phyloP scores from a whole-genome alignment of 2,888 invertebrate genomes.

The Eumacrocentrus americanus region DNA sequence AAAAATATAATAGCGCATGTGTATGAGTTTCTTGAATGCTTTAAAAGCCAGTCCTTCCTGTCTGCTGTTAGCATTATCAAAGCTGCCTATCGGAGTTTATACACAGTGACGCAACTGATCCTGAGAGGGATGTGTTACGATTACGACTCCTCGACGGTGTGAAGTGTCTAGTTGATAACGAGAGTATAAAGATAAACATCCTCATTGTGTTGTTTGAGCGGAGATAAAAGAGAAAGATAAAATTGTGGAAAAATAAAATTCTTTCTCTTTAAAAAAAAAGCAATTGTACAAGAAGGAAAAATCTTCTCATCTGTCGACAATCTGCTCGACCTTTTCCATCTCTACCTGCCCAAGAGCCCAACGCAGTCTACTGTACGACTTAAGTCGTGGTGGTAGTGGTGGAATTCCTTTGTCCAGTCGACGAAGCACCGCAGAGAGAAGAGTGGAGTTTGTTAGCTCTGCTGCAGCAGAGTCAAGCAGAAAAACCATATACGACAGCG shows the following conservation, averaged over 20 bases:
- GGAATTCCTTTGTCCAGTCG: slow-evolving; percentile 56
- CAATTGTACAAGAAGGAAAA: too few species aligned
- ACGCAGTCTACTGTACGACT: neutral
- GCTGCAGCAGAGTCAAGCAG: slow-evolving; percentile 20
- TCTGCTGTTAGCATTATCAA: too few species aligned
- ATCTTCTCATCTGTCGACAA: neutral
- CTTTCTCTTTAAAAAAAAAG: neutral
- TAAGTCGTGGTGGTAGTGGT: slow-evolving; percentile 41
- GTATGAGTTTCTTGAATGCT: too few species aligned
- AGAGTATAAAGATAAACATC: slow-evolving; percentile 11
- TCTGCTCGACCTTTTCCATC: neutral
- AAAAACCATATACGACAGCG: slow-evolving; percentile 1
- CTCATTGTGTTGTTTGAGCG: slow-evolving; percentile 20
- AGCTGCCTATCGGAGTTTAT: too few species aligned
- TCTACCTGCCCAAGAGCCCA: slow-evolving; percentile 9
- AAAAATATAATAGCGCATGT: too few species aligned
- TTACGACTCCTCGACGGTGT: too few species aligned
- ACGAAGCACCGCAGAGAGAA: slow-evolving; percentile 32
- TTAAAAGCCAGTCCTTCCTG: too few species aligned
- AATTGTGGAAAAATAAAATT: neutral
- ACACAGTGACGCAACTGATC: too few species aligned
- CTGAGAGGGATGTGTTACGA: too few species aligned
- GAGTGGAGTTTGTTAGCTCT: slow-evolving; percentile 3
- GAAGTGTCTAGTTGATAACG: too few species aligned
- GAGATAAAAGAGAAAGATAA: neutral